A percentile compares a stretch with the other conserved stretches of the same genome.
Evolutionary conservation across 2,888 invertebrate species (phyloP).

Genomic region (Torymus auratus): DNA sequence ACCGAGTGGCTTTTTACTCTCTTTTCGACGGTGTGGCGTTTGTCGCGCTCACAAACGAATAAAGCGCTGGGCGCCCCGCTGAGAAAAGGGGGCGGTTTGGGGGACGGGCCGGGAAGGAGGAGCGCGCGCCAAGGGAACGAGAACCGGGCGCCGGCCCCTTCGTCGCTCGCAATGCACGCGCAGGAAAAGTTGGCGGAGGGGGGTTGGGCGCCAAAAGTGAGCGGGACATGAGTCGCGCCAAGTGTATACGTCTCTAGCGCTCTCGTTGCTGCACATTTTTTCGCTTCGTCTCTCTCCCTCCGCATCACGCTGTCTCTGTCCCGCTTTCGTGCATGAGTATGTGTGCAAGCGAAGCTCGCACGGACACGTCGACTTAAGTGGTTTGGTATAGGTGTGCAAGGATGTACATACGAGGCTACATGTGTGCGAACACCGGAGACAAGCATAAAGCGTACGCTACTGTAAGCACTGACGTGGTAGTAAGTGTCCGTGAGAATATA

Average conservation of each 20-base stretch:
- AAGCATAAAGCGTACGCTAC: slow-evolving; percentile 28
- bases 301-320: neutral
- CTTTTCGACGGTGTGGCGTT: slow-evolving; percentile 62
- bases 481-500: neutral
- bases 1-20: slow-evolving; percentile 64
- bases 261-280: slow-evolving; percentile 13
- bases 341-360: neutral
- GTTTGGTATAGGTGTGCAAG: slow-evolving; percentile 7
- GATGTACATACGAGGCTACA: slow-evolving; percentile 10
- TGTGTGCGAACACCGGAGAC: slow-evolving; percentile 22
- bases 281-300: neutral
- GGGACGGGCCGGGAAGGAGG: slow-evolving; percentile 63
- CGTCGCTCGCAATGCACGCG: neutral
- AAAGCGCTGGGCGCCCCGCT: slow-evolving; percentile 73
- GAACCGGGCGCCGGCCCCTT: slow-evolving; percentile 1
- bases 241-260: neutral
- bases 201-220: slow-evolving; percentile 26
- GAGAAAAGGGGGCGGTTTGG: slow-evolving; percentile 64
- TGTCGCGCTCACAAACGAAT: slow-evolving; percentile 64
- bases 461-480: neutral
- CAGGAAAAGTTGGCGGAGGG: neutral
- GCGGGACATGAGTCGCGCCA: neutral
- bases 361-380: neutral
- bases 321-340: neutral
- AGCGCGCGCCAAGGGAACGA: slow-evolving; percentile 24